Percentiles rank a stretch among this genome's conserved stretches.
Conservation (phyloP, 2,797 vertebrate genomes). For the Adelosebastes latens region DNA sequence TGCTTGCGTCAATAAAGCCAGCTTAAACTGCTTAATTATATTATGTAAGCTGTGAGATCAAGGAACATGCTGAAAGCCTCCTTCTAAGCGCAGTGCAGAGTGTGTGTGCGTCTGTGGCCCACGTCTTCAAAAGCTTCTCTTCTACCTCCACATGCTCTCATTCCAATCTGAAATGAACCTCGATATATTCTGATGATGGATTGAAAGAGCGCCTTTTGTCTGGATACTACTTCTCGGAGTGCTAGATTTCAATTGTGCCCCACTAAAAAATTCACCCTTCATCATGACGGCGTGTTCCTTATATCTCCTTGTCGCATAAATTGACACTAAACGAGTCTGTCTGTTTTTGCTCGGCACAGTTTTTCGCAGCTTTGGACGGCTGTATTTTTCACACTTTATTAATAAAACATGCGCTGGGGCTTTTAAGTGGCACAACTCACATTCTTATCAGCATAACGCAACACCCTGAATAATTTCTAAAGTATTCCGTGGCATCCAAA, state of each 20-base stretch:
- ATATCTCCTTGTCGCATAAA: constrained; percentile 12
- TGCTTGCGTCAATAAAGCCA: constrained; percentile 76
- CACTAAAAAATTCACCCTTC: neutral
- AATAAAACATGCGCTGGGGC: constrained; percentile 43
- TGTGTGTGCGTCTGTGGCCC: constrained; percentile 23
- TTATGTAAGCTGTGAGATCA: constrained; percentile 82
- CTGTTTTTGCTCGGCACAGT: neutral
- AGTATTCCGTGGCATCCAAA: constrained; percentile 22
- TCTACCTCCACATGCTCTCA: constrained; percentile 35
- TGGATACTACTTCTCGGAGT: neutral
- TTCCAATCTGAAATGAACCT: constrained; percentile 34
- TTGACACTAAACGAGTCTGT: constrained; percentile 18
- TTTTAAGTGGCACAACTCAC: constrained; percentile 50
- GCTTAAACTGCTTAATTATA: constrained; percentile 84
- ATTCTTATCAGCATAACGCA: constrained; percentile 45
- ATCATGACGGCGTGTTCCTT: constrained; percentile 6
- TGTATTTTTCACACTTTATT: constrained; percentile 35
- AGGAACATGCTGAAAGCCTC: constrained; percentile 74
- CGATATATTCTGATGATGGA: constrained; percentile 35
- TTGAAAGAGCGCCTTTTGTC: constrained; percentile 31
- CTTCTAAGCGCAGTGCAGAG: constrained; percentile 40
- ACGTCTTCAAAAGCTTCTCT: constrained; percentile 36
- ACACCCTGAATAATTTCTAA: constrained; percentile 35
- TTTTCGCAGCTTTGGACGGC: constrained; percentile 21
- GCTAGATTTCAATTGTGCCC: constrained; percentile 1